A percentile compares a stretch with the other conserved stretches of the same genome.
Conservation (phyloP, 2,888 invertebrate species). For the Clusia tigrina region DNA sequence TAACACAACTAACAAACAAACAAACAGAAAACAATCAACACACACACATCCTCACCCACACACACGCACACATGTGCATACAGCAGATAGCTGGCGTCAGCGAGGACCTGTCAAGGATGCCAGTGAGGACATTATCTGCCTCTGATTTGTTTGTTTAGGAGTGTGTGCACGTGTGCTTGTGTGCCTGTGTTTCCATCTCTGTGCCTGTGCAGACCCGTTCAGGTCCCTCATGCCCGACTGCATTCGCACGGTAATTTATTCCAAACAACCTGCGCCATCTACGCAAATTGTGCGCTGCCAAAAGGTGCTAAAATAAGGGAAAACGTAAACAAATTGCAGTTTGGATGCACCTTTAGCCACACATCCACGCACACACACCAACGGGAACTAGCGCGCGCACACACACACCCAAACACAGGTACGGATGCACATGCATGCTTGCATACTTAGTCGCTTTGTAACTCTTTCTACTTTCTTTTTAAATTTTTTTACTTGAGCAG, state of each 20-base stretch:
- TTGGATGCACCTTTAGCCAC: slow-evolving; percentile 25
- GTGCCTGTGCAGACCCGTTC: too few relatives aligned
- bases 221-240: slow-evolving; percentile 19
- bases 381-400: too few relatives aligned
- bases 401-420: too few relatives aligned
- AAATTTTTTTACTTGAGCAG: too few relatives aligned
- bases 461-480: too few relatives aligned
- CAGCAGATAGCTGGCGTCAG: too few relatives aligned
- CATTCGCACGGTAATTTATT: slow-evolving; percentile 27
- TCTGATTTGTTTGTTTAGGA: not conserved
- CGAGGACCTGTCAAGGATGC: slow-evolving; percentile 1
- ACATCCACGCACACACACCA: too few relatives aligned
- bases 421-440: too few relatives aligned
- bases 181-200: not conserved
- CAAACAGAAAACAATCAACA: slow-evolving; percentile 39
- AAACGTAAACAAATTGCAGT: slow-evolving; percentile 18
- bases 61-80: not conserved
- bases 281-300: not conserved
- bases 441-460: too few relatives aligned
- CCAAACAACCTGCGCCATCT: slow-evolving; percentile 22
- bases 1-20: slow-evolving; percentile 54
- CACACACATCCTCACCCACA: too few relatives aligned
- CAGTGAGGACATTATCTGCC: not conserved
- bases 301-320: slow-evolving; percentile 4
- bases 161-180: not conserved